Evolutionary conservation across 2,113 vertebrate genomes (phyloP).

Genomic region (Camelus bactrianus): DNA sequence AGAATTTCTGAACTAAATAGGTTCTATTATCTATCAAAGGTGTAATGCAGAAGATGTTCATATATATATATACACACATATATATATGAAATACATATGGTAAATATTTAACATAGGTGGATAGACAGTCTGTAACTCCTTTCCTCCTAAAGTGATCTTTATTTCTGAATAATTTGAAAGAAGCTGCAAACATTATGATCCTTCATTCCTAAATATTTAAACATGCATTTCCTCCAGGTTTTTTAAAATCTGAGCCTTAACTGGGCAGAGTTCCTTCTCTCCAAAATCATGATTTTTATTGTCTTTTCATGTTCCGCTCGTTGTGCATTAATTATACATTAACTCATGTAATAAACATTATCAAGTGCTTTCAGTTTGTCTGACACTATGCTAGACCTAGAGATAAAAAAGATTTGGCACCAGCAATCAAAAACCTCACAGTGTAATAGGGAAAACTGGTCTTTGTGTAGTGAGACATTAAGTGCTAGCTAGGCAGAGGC

Average conservation of each 20-base stretch:
- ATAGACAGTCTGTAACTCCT: neutral
- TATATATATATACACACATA: neutral
- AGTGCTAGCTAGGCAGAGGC: neutral
- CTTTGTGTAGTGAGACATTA: neutral
- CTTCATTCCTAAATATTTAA: neutral
- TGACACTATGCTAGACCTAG: neutral
- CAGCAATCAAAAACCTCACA: neutral
- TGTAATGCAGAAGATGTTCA: slow-evolving; percentile 68
- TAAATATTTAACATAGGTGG: neutral
- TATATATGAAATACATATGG: neutral
- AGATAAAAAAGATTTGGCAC: neutral
- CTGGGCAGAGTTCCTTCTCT: neutral
- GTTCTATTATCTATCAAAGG: slow-evolving; percentile 66
- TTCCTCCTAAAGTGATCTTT: neutral
- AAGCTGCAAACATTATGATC: neutral
- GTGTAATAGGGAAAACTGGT: neutral
- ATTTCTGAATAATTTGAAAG: neutral
- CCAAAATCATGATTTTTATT: neutral
- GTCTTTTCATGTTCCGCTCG: neutral
- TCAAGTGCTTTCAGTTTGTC: neutral
- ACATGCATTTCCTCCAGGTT: neutral
- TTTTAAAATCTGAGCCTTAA: neutral
- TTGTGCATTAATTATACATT: neutral
- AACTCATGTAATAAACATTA: neutral
- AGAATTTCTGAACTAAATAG: slow-evolving; percentile 66